Base-by-base conservation (phyloP, 2,888 invertebrate genomes). In the Phlogophora meticulosa region DNA sequence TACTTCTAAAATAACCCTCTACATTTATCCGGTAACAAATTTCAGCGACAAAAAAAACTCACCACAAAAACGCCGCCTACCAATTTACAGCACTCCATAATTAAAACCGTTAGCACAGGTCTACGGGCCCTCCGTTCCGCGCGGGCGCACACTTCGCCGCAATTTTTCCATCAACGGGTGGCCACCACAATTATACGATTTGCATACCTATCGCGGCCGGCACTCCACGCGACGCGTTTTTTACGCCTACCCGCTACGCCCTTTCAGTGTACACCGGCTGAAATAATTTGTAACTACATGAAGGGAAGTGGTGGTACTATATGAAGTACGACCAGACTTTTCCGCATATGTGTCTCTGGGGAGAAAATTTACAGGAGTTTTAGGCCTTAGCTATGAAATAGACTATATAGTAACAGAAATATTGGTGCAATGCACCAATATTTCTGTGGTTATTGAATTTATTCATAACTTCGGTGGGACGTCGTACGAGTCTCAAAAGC, bases 181-280 rank as follows among this genome's bases (percentile, higher is more conserved):
- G 74, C 74, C 73, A 78, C 83, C 87, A 85, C 91, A 90, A 91
- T 92, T 90, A 91, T 87, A 82, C 82, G 86, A 91, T 92, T 92
- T 91, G 91, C 91, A 91, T 91, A 86, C 80, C 85, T 85, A 87
- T 88, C 90, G 82, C 80, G 76, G 84, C 82, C 82, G 78, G 79
- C 84, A 64, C 73, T 70, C 78, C 71, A 38, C 63, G 55, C 70
- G 71, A 71, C 81, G 76, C 61, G 66, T 79, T 80, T 76, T 80
- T 79, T 59, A 48, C 63, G 69, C 75, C 79, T 71, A 72, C 60
- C 62, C 66, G 71, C 66, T 66, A 78, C 82, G 82, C 82, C 85
- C 65, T 74, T 83, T 74, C 72, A 66, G 64, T 82, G 84, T 85
- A 72, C 66, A 57, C 56, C 45, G 43, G 46, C 60, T 63, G 49